A percentile compares a stretch with the other conserved stretches of the same genome.
phyloP scores from a whole-genome alignment of 2,888 invertebrate genomes.

The Drosophila sordidapex region DNA sequence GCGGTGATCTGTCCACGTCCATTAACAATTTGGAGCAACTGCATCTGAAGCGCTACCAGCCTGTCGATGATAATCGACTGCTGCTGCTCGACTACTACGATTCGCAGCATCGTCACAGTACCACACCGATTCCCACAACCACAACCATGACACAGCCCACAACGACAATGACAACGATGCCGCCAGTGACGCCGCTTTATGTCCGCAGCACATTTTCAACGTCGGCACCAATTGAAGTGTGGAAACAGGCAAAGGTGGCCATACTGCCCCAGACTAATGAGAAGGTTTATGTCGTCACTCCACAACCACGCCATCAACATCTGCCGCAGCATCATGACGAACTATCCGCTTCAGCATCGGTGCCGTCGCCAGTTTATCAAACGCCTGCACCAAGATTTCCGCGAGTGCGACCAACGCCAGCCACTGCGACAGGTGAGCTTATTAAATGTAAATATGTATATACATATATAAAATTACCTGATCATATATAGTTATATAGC shows the following conservation, averaged over 20 bases:
- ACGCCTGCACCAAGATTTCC: constrained; percentile 83
- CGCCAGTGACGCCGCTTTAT: constrained; percentile 75
- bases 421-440: constrained; percentile 75
- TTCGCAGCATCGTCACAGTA: constrained; percentile 30
- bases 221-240: constrained; percentile 83
- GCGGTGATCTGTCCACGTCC: constrained; percentile 67
- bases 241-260: constrained; percentile 89
- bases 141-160: constrained; percentile 82
- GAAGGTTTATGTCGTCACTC: constrained; percentile 93
- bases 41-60: constrained; percentile 73
- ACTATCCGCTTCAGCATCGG: constrained; percentile 45
- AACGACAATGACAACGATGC: constrained; percentile 81
- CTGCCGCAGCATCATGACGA: constrained; percentile 33
- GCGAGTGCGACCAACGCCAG: constrained; percentile 86
- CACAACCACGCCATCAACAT: constrained; percentile 86
- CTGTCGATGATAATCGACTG: constrained; percentile 79
- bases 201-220: constrained; percentile 49
- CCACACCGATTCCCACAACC: constrained; percentile 39
- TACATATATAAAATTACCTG: neutral
- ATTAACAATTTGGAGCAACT: constrained; percentile 80
- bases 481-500: neutral
- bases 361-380: constrained; percentile 61
- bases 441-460: neutral
- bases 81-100: constrained; percentile 72
- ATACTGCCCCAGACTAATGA: constrained; percentile 92